Percentiles rank a stretch among this genome's conserved stretches.
Conservation (phyloP, 1,140 invertebrate species). For the Euura lappo region DNA sequence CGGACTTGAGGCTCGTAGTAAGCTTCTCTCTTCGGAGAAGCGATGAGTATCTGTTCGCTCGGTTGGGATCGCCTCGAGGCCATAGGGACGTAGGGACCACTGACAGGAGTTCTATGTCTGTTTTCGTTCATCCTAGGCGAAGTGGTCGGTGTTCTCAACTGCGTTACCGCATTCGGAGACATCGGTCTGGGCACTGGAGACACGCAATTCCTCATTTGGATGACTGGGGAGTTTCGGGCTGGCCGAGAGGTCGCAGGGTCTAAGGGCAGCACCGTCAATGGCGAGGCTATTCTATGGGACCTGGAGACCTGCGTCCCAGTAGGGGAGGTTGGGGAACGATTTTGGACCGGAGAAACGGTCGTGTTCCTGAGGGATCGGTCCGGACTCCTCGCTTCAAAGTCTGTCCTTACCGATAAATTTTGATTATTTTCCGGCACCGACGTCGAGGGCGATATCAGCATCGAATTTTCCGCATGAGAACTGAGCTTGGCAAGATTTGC, state of each 20-base stretch:
- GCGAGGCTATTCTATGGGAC: not conserved
- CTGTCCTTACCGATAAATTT: not conserved
- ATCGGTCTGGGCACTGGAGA: not conserved
- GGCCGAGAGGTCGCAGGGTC: not conserved
- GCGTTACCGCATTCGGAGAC: not conserved
- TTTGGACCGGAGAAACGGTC: not conserved
- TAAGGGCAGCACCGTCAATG: not conserved
- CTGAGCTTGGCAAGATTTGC: constrained; percentile 29
- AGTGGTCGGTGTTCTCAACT: constrained; percentile 12
- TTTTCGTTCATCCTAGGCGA: constrained; percentile 21
- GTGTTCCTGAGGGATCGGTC: not conserved
- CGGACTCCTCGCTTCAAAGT: not conserved
- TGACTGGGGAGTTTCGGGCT: not conserved
- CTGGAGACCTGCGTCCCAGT: not conserved
- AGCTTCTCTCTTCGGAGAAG: constrained; percentile 49
- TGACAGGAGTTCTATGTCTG: constrained; percentile 12
- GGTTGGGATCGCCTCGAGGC: constrained; percentile 43
- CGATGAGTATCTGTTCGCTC: constrained; percentile 53
- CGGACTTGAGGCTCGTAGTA: constrained; percentile 35
- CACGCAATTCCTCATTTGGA: not conserved
- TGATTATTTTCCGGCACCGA: not conserved
- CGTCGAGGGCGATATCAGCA: too few relatives aligned
- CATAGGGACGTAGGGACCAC: constrained; percentile 19
- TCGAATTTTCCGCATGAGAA: constrained; percentile 25
- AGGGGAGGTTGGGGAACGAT: not conserved